Evolutionary conservation across 2,113 vertebrate species (phyloP), one percentile per base, ranked within the genome.

Genomic region (Entomyzon cyanotis): DNA sequence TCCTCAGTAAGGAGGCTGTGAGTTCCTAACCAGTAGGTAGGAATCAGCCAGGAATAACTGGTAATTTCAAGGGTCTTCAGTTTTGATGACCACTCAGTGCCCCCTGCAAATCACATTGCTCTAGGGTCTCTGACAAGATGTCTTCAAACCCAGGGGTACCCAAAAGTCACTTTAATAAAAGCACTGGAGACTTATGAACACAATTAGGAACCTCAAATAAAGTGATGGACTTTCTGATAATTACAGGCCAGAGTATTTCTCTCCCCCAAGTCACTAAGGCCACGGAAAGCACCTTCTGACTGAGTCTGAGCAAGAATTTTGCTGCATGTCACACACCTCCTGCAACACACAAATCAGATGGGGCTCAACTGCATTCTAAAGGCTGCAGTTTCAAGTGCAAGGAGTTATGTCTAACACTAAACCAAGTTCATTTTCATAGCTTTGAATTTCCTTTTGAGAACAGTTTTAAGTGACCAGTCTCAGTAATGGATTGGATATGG

Each of bases 1-100:
- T 86, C 96, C 93, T 95, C 79, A 70, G 67, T 15, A n/a, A 85
- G 81, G 12, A 95, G 49, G 62, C 86, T 62, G 50, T 39, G 69
- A 33, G 27, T 9, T 90, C 68, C 84, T 59, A 87, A 65, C 33
- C 55, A 84, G 63, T 4, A 52, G n/a, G 31, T 17, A 59, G 87
- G 25, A 74, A 84, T 64, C 58, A 91, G 41, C 15, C 89, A 93
- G 42, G 80, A 85, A 46, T 46, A 85, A 85, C 50, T n/a, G n/a
- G 39, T 4, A 10, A 63, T 63, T 90, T 68, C 27, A 74, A 67
- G 30, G 50, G 42, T 42, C 60, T 91, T 55, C 33, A 68, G 41
- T 65, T 80, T 56, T 15, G 30, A 49, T 42, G 44, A 3, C 35
- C 15, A 8, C 13, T 42, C 50, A 62, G 31, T 10, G 41, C 19